Percentiles rank a stretch among this genome's conserved stretches.
These are phyloP conservation scores for Drosophila ananassae DNA, from an alignment of 1,140 invertebrate species.

Conservation along the genomic window DNA sequence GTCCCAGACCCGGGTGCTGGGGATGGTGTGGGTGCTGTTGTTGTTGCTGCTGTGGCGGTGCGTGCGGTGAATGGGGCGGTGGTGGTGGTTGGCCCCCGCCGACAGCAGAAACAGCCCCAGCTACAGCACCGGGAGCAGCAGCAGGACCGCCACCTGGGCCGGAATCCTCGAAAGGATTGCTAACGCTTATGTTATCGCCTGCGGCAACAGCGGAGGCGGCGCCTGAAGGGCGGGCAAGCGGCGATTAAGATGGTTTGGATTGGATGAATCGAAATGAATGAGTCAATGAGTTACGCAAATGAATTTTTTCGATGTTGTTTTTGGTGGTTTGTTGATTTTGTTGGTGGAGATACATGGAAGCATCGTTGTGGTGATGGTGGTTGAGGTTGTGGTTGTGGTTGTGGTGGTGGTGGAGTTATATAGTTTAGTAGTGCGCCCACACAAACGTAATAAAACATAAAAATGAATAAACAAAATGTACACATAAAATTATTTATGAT, in stretches of 20 bases:
- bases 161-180: constrained; percentile 92
- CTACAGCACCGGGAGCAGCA: constrained; percentile 44
- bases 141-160: constrained; percentile 45
- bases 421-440: constrained; percentile 75
- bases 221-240: constrained; percentile 41
- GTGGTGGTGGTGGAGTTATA: constrained; percentile 50
- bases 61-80: constrained; percentile 71
- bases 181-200: constrained; percentile 90
- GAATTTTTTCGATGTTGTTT: constrained; percentile 46
- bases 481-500: constrained; percentile 55
- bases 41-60: constrained; percentile 46
- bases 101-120: constrained; percentile 46
- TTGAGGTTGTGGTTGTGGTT: constrained; percentile 23
- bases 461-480: constrained; percentile 78
- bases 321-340: constrained; percentile 30
- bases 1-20: constrained; percentile 40
- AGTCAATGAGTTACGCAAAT: constrained; percentile 67
- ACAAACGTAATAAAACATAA: constrained; percentile 75
- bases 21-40: constrained; percentile 38
- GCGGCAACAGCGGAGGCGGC: constrained; percentile 76
- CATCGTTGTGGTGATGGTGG: constrained; percentile 51
- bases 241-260: constrained; percentile 69
- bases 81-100: constrained; percentile 43
- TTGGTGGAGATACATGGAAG: constrained; percentile 46
- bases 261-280: constrained; percentile 73